Percentiles rank a stretch among this genome's conserved stretches.
phyloP scores from a whole-genome alignment of 2,888 invertebrate genomes.

The Drosophila testacea region DNA sequence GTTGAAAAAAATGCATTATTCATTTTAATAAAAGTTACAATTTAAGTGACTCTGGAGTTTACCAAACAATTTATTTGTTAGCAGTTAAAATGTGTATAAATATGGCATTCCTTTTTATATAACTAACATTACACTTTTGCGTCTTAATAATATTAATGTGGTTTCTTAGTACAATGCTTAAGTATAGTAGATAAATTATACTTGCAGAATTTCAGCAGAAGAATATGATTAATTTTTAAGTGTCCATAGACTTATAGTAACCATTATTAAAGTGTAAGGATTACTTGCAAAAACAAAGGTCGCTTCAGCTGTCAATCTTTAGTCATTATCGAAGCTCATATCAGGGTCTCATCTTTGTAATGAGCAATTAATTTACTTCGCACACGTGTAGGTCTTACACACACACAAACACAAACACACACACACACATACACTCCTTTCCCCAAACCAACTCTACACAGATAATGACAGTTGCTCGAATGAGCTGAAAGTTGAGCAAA shows the following conservation, averaged over 20 bases:
- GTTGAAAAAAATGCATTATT: too few species aligned
- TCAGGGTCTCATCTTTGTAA: conserved; percentile 39
- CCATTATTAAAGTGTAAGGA: neutral
- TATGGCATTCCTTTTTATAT: too few species aligned
- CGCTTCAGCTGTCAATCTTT: conserved; percentile 24
- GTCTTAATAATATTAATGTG: neutral
- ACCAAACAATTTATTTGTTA: too few species aligned
- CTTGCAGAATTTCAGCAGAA: too few species aligned
- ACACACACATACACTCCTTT: neutral
- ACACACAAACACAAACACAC: conserved; percentile 5
- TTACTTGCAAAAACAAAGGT: neutral
- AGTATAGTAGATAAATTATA: too few species aligned
- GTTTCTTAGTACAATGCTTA: too few species aligned
- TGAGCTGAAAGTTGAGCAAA: conserved; percentile 55
- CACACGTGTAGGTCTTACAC: conserved; percentile 20
- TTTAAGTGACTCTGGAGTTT: too few species aligned
- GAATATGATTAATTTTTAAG: neutral
- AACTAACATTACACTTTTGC: too few species aligned
- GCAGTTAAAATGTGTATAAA: too few species aligned
- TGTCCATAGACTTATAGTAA: neutral
- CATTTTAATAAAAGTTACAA: too few species aligned
- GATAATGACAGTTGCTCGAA: conserved; percentile 28
- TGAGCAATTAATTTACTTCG: conserved; percentile 62
- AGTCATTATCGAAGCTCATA: conserved; percentile 31
- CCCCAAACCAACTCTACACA: conserved; percentile 4